phyloP scores from a whole-genome alignment of 1,140 invertebrate species.

The Bombus pascuorum region DNA sequence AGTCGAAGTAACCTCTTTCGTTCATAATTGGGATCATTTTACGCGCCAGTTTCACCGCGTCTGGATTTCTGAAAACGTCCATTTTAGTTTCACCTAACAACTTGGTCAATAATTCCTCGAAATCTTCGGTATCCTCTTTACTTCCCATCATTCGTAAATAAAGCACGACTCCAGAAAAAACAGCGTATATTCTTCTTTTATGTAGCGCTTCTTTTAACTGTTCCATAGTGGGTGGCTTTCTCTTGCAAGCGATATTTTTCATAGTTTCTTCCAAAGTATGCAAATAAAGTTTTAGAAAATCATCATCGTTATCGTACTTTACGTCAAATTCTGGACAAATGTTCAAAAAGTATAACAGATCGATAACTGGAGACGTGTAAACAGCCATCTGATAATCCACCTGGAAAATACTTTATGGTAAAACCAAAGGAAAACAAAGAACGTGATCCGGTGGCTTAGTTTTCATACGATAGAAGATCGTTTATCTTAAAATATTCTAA shows the following conservation, averaged over 20 bases:
- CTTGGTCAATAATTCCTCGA: constrained; percentile 16
- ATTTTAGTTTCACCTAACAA: constrained; percentile 46
- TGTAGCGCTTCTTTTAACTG: constrained; percentile 57
- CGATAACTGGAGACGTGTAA: constrained; percentile 79
- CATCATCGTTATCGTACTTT: constrained; percentile 56
- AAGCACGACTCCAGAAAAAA: constrained; percentile 57
- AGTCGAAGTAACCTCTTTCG: constrained; percentile 61
- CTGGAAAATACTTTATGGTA: constrained; percentile 1
- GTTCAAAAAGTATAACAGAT: constrained; percentile 80
- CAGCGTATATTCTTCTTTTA: constrained; percentile 58
- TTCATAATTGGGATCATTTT: constrained; percentile 63
- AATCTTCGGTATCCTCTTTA: constrained; percentile 51
- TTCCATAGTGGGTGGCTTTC: constrained; percentile 53
- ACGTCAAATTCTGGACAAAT: constrained; percentile 72
- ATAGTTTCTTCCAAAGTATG: constrained; percentile 48
- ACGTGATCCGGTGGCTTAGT: background rate
- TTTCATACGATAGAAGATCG: background rate
- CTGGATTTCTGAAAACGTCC: constrained; percentile 64
- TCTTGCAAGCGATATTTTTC: constrained; percentile 53
- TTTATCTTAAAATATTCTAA: no score
- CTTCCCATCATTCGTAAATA: constrained; percentile 65
- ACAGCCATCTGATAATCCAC: constrained; percentile 79
- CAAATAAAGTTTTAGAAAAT: constrained; percentile 58
- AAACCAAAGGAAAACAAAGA: background rate
- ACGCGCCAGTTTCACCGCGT: constrained; percentile 29